Base-by-base conservation (phyloP, 2,888 invertebrate genomes). In the Eupeodes latifasciatus region DNA sequence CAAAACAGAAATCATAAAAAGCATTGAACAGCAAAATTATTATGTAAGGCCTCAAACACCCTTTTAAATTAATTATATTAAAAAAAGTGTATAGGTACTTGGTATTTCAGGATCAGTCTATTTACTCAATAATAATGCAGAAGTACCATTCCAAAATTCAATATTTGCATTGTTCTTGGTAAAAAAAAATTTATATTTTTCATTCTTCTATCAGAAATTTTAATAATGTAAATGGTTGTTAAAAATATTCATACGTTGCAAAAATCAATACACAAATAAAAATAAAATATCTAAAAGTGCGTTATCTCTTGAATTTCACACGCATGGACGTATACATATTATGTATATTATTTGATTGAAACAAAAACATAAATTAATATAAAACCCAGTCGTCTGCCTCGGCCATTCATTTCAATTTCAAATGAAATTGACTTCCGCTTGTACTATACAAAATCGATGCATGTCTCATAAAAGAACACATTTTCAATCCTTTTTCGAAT, bases 121-220 rank as follows among this genome's bases (percentile, higher is more conserved):
- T 59, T 59, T 59, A 14, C 34, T 36, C 9, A 59, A 59, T 36
- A 27, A 59, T 34, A 7, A 59, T 36, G 9, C 34, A 14, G 3
- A 62, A 11, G 11, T 12, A 16, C 16, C 16, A 6, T 44, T 62
- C 2, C 44, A 11, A 3, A 62, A 16, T 62, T 62, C 16, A 62
- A 44, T 62, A 44, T 62, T 62, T 62, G 16, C 16, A 44, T 62
- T 62, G 16, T 62, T 62, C 62, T 62, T 44, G 40, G 62, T 44
- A 19, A 7, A 40, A 19, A 19, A 16, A 40, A 44, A 19, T 62
- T 44, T 44, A 62, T 62, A 62, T 62, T 16, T 62, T 16, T 11
- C 16, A 62, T 44, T 40, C 11, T 10, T 40, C 61, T 2, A 10
- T 16, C 40, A 62, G 40, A 10, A n/a, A 62, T 62, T 62, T 61